These are phyloP conservation scores for Circaetus cinerascens DNA, from an alignment of 2,113 vertebrate genomes.

Conservation along the genomic window DNA sequence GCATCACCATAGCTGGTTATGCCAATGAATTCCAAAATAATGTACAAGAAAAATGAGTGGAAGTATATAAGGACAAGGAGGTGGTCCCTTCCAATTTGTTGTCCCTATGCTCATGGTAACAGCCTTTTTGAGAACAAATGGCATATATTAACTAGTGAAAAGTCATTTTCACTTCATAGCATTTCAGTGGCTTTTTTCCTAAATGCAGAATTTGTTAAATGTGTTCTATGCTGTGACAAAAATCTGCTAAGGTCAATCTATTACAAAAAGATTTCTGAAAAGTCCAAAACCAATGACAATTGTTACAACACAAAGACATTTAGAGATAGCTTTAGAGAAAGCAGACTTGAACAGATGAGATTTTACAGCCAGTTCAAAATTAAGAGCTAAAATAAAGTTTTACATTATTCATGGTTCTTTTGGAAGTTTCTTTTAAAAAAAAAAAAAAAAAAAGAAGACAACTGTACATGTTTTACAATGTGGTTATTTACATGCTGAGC, in stretches of 20 bases:
- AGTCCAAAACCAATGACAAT: not conserved
- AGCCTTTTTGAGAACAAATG: not conserved
- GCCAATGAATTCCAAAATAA: not conserved
- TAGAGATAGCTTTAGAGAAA: not conserved
- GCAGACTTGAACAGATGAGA: not conserved
- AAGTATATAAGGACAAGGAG: not conserved
- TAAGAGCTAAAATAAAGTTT: not conserved
- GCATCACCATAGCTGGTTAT: not conserved
- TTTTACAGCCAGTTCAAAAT: not conserved
- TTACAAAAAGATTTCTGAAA: not conserved
- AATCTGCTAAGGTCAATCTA: not conserved
- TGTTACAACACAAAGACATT: not conserved
- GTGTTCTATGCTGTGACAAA: not conserved
- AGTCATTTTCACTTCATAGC: not conserved
- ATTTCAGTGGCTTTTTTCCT: not conserved
- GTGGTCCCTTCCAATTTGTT: not conserved
- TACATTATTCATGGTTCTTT: not conserved
- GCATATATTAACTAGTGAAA: not conserved
- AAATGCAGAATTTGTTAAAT: not conserved
- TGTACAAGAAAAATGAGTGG: not conserved
- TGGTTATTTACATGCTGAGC: not conserved
- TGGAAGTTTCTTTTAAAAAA: not conserved
- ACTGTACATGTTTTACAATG: not conserved
- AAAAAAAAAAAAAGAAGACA: not conserved
- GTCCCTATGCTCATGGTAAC: not conserved